Evolutionary conservation across 2,113 vertebrate genomes (phyloP), one percentile per base, ranked within the genome.

Genomic region (Solea senegalensis): DNA sequence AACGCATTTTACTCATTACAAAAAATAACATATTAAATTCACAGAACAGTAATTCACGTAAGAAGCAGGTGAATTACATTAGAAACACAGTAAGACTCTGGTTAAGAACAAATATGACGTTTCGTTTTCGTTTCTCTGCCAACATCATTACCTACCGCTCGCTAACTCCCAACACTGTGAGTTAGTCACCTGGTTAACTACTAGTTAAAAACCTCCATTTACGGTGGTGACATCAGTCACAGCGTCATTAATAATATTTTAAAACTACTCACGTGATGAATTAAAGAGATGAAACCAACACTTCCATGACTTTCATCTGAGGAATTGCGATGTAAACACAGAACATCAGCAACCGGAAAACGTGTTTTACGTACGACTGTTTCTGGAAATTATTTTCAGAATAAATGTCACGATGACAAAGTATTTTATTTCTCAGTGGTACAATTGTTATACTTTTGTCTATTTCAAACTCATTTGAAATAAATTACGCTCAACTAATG

Each of bases 91-190:
- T 34, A 34, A 4, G 34, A 34, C 34, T 21, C 21, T 34, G 34
- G 34, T 34, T 34, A 34, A 34, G 34, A 2, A 5, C 45, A 50
- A 69, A 52, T 7, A 0, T 21, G 5, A 28, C 0, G 62, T 72
- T 80, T 81, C 66, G 72, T 48, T 86, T 83, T 86, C 78, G 44
- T 67, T 83, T 81, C 51, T 50, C 15, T 48, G 45, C 1, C 45
- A 48, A 2, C 9, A 12, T 13, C 10, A 1, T 13, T 13, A 9
- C 11, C 12, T 48, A 48, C 34, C 34, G 34, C 34, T 44, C 8
- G 43, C 43, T 44, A 44, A 44, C 43, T 34, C 34, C 34, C 34
- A 1, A 34, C 34, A 34, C 3, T 34, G 34, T 34, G 34, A 34
- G 34, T 34, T 34, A 34, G 34, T 34, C 34, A 34, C 34, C 34